phyloP scores from a whole-genome alignment of 1,140 invertebrate species.

The Aphis gossypii region DNA sequence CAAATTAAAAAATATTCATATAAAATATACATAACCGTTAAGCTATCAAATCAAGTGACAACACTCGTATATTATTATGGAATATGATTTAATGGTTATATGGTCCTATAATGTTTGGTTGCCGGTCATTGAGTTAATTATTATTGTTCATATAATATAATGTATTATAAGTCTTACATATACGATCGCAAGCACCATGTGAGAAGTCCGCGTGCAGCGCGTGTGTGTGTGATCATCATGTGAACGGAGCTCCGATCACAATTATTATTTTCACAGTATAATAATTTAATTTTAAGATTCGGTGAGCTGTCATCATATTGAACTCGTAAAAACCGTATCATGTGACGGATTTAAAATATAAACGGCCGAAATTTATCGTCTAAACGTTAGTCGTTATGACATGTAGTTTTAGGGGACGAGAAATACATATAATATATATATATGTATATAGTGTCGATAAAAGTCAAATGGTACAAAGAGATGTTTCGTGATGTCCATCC shows the following conservation, averaged over 20 bases:
- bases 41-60: neutral
- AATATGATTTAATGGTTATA: neutral
- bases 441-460: neutral
- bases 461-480: neutral
- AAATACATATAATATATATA: neutral
- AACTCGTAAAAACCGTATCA: constrained; percentile 46
- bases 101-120: neutral
- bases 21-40: neutral
- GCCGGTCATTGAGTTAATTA: constrained; percentile 42
- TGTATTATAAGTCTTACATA: neutral
- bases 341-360: constrained; percentile 44
- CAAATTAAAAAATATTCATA: neutral
- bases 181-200: neutral
- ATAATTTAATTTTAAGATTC: constrained; percentile 24
- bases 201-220: neutral
- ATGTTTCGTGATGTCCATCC: constrained; percentile 44
- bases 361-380: constrained; percentile 52
- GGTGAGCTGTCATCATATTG: constrained; percentile 20
- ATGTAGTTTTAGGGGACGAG: neutral
- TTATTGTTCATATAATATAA: neutral
- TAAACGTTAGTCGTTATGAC: neutral
- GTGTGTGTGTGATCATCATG: neutral
- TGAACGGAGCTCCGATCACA: constrained; percentile 25
- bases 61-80: neutral
- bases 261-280: constrained; percentile 28